Evolutionary conservation across 2,888 invertebrate genomes (phyloP).

Genomic region (Empis stercorea): DNA sequence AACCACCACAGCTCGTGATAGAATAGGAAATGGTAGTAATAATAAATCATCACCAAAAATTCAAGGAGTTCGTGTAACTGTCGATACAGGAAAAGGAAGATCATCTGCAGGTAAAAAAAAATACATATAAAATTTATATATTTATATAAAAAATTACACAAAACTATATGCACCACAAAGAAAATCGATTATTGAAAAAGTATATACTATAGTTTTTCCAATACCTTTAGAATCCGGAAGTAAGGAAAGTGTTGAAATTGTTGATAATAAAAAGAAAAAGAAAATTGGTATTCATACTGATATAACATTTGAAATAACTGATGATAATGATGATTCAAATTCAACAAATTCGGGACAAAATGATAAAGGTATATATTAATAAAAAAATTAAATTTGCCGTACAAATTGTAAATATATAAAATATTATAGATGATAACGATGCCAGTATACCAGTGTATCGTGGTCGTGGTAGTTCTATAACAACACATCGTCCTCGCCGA

Average conservation of each 20-base stretch:
- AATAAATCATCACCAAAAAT: conserved; percentile 28
- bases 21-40: conserved; percentile 12
- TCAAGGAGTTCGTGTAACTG: conserved; percentile 36
- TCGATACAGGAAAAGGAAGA: conserved; percentile 33
- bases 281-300: conserved; percentile 36
- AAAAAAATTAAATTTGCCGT: background rate
- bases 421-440: conserved; percentile 24
- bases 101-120: conserved; percentile 6
- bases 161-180: too few species aligned
- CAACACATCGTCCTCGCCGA: conserved; percentile 23
- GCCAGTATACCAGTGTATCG: conserved; percentile 35
- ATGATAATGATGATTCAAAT: conserved; percentile 25
- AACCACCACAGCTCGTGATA: conserved; percentile 19
- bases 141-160: background rate
- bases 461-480: conserved; percentile 21
- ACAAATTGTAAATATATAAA: background rate
- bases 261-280: conserved; percentile 30
- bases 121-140: background rate
- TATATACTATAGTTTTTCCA: background rate
- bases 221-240: conserved; percentile 22
- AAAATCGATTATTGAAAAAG: too few species aligned
- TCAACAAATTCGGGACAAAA: conserved; percentile 27
- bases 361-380: conserved; percentile 22
- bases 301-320: conserved; percentile 35
- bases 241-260: conserved; percentile 35